Evolutionary conservation across 2,888 invertebrate species (phyloP).

Genomic region (Helleia helle): DNA sequence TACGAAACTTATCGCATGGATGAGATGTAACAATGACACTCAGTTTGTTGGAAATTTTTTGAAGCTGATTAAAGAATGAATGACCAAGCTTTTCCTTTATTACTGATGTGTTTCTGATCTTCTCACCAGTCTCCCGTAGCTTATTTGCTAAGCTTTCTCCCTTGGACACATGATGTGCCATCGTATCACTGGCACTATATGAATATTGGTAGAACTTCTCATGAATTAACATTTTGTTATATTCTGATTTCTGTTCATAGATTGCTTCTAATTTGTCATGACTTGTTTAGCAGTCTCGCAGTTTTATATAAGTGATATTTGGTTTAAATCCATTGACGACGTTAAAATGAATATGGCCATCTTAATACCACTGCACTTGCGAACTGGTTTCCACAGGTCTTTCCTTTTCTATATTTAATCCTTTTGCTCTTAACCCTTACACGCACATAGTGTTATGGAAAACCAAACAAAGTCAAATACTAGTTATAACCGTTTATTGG

Average conservation of each 20-base stretch:
- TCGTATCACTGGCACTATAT: background rate
- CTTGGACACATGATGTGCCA: slow-evolving; percentile 3
- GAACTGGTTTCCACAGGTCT: background rate
- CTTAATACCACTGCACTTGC: background rate
- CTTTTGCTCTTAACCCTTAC: background rate
- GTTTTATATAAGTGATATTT: background rate
- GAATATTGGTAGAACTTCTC: background rate
- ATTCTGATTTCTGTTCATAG: background rate
- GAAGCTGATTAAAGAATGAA: no score
- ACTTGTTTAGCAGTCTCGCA: slow-evolving; percentile 1
- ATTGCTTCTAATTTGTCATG: slow-evolving; percentile 1
- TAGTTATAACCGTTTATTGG: no score
- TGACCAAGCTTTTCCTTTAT: no score
- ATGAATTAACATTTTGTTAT: background rate
- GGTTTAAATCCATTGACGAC: slow-evolving; percentile 3
- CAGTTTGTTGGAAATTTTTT: no score
- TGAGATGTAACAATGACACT: no score
- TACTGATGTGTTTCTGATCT: no score
- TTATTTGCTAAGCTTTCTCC: no score
- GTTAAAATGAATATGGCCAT: slow-evolving; percentile 6
- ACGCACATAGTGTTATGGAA: no score
- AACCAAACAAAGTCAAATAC: no score
- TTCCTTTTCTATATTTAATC: background rate
- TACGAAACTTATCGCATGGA: no score
- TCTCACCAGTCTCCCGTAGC: no score